Percentiles rank a stretch among this genome's conserved stretches.
Conservation (phyloP, 64 coral and sea anemone genomes). For the Stichodactyla helianthus region DNA sequence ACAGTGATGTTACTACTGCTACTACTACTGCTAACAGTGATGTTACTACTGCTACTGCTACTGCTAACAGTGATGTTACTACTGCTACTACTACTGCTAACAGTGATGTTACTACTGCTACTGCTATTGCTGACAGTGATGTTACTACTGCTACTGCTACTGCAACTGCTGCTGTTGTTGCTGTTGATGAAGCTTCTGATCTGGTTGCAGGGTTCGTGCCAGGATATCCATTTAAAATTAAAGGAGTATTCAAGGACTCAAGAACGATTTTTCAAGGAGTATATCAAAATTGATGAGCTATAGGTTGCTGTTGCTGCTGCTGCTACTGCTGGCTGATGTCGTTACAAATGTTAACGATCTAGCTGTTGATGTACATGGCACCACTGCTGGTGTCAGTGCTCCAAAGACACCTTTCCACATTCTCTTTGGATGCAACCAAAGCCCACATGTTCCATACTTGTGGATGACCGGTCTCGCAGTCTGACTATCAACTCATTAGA, state of each 20-base stretch:
- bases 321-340: not conserved
- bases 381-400: not conserved
- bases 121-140: not conserved
- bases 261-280: too few relatives aligned
- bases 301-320: not conserved
- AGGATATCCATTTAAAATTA: too few relatives aligned
- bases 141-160: too few relatives aligned
- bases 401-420: not conserved
- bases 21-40: too few relatives aligned
- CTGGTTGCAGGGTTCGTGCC: not conserved
- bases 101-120: not conserved
- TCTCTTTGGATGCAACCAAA: not conserved
- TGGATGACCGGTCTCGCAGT: not conserved
- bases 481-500: not conserved
- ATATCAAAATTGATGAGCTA: too few relatives aligned
- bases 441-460: not conserved
- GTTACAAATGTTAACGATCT: too few relatives aligned
- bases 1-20: too few relatives aligned
- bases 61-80: not conserved
- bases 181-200: not conserved
- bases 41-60: too few relatives aligned
- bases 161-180: not conserved
- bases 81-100: not conserved
- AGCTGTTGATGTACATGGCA: not conserved
- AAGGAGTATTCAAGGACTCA: too few relatives aligned